Evolutionary conservation across 2,888 invertebrate genomes (phyloP).

Genomic region (Hypselothyrea guttata): DNA sequence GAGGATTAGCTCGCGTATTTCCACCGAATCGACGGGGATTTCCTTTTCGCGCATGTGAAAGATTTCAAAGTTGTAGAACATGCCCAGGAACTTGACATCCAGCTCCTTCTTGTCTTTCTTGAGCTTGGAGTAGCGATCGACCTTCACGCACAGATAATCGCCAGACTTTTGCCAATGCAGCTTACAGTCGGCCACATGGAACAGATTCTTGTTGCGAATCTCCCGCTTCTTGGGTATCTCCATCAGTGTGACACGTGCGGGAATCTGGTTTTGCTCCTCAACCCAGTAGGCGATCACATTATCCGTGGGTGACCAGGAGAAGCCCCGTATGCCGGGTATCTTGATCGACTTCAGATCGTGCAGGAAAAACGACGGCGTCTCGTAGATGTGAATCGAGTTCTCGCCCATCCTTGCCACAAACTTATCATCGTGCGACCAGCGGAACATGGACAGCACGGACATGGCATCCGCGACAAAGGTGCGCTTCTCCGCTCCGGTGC

Average conservation of each 20-base stretch:
- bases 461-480: slow-evolving; percentile 93
- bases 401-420: slow-evolving; percentile 95
- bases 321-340: slow-evolving; percentile 93
- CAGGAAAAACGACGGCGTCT: slow-evolving; percentile 97
- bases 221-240: slow-evolving; percentile 95
- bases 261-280: slow-evolving; percentile 97
- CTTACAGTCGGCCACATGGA: slow-evolving; percentile 98
- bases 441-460: slow-evolving; percentile 95
- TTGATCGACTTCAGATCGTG: slow-evolving; percentile 97
- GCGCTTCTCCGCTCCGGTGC: slow-evolving; percentile 96
- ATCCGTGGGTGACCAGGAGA: slow-evolving; percentile 99
- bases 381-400: slow-evolving; percentile 95
- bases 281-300: slow-evolving; percentile 99
- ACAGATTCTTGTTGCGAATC: slow-evolving; percentile 95
- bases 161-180: slow-evolving; percentile 99
- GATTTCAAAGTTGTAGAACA: slow-evolving; percentile 99
- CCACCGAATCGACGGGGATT: slow-evolving; percentile 98
- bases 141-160: slow-evolving; percentile 97
- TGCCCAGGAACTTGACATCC: slow-evolving; percentile 96
- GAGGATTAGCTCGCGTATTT: slow-evolving; percentile 95
- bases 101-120: slow-evolving; percentile 95
- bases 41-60: slow-evolving; percentile 99
- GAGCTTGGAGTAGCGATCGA: slow-evolving; percentile 93
- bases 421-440: slow-evolving; percentile 98
- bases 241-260: slow-evolving; percentile 95